These are phyloP conservation scores for Ophioninae sp. DNA, from an alignment of 2,888 invertebrate species.

Conservation along the genomic window DNA sequence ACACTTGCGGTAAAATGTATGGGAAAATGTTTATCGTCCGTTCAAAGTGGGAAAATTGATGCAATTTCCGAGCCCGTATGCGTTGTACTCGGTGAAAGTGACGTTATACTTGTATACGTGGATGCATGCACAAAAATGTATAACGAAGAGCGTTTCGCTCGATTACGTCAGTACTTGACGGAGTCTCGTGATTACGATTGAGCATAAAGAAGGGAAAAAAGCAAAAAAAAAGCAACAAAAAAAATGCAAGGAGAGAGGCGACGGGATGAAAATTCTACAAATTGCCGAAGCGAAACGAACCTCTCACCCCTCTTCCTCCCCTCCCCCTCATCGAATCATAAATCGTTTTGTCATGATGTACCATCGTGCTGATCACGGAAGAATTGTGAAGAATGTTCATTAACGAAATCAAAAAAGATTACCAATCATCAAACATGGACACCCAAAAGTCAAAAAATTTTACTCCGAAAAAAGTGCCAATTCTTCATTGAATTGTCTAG, in stretches of 20 bases:
- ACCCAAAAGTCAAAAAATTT: neutral
- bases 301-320: no score
- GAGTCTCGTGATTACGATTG: conserved; percentile 48
- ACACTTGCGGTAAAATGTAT: conserved; percentile 12
- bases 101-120: neutral
- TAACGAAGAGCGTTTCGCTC: conserved; percentile 57
- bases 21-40: conserved; percentile 23
- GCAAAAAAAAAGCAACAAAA: neutral
- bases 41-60: conserved; percentile 31
- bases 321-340: neutral
- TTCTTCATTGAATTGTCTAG: no score
- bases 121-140: conserved; percentile 28
- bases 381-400: conserved; percentile 23
- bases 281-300: conserved; percentile 25
- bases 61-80: conserved; percentile 53
- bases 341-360: conserved; percentile 9
- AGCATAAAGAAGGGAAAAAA: no score
- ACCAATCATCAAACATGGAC: neutral
- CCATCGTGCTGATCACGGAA: conserved; percentile 34
- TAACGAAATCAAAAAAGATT: conserved; percentile 3
- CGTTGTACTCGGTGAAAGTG: conserved; percentile 51
- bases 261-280: conserved; percentile 44
- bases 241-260: conserved; percentile 3
- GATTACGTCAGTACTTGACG: conserved; percentile 56
- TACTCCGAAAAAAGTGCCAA: neutral